phyloP scores from a whole-genome alignment of 2,797 vertebrate species.

The Hipposideros larvatus region DNA sequence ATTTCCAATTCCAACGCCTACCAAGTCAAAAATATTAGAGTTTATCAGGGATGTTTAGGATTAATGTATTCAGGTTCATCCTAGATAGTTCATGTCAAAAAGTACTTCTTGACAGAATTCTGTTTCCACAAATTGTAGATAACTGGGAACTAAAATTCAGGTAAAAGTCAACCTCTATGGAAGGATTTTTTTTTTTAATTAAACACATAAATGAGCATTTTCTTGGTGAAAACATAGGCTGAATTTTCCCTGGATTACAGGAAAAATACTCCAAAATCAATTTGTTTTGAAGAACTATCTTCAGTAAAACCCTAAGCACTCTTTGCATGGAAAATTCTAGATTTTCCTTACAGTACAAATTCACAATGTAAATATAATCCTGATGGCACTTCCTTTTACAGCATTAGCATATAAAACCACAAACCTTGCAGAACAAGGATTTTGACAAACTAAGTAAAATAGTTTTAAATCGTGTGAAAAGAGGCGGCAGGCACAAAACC shows the following conservation, averaged over 20 bases:
- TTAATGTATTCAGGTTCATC: constrained; percentile 25
- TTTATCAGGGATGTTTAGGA: background rate
- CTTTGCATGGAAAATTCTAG: constrained; percentile 1
- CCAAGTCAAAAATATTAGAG: background rate
- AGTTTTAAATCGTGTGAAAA: background rate
- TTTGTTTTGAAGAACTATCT: background rate
- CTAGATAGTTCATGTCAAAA: background rate
- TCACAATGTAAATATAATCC: constrained; percentile 31
- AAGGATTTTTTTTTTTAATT: background rate
- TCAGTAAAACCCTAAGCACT: constrained; percentile 41
- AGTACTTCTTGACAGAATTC: background rate
- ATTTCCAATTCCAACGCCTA: background rate
- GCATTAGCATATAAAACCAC: constrained; percentile 3
- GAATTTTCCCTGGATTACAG: background rate
- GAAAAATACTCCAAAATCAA: constrained; percentile 35
- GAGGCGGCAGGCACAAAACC: background rate
- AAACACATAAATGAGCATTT: background rate
- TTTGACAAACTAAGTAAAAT: background rate
- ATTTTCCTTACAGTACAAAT: background rate
- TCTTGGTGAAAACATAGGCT: background rate
- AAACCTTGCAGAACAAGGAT: background rate
- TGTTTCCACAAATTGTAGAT: background rate
- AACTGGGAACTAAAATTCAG: background rate
- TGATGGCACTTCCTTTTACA: background rate
- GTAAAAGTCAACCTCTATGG: background rate